A percentile compares a stretch with the other conserved stretches of the same genome.
Conservation (phyloP, 2,797 vertebrate species). For the Vultur gryphus region DNA sequence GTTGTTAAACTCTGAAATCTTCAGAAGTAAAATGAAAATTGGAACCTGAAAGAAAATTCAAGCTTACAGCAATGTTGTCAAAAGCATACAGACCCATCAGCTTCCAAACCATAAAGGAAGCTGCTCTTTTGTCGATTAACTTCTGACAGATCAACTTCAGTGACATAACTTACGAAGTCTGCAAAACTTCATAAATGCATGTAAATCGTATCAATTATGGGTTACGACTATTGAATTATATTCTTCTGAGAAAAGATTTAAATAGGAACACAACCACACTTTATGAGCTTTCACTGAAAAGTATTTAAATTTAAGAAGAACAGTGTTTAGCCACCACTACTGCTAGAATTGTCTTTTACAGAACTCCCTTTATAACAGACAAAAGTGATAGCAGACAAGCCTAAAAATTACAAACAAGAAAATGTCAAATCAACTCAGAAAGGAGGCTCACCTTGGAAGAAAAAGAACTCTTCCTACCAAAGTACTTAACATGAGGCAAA, state of each 20-base stretch:
- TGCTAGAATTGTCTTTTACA: not conserved
- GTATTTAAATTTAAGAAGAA: not conserved
- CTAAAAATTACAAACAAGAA: not conserved
- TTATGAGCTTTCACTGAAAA: not conserved
- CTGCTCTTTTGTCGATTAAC: not conserved
- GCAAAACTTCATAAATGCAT: not conserved
- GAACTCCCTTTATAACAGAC: not conserved
- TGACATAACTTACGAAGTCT: not conserved
- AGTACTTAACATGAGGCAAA: not conserved
- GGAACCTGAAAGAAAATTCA: not conserved
- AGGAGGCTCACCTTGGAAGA: not conserved
- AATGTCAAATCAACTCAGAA: not conserved
- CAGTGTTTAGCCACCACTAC: not conserved
- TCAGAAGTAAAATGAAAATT: not conserved
- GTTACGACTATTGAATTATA: not conserved
- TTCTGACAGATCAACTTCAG: not conserved
- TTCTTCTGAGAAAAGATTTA: not conserved
- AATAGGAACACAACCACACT: not conserved
- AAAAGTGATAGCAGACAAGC: not conserved
- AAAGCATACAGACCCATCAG: not conserved
- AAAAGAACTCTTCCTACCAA: not conserved
- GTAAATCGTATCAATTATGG: not conserved
- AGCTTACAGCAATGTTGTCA: not conserved
- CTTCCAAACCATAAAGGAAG: not conserved
- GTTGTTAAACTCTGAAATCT: not conserved